phyloP scores from a whole-genome alignment of 2,888 invertebrate genomes.

The Pilophorus perplexus region DNA sequence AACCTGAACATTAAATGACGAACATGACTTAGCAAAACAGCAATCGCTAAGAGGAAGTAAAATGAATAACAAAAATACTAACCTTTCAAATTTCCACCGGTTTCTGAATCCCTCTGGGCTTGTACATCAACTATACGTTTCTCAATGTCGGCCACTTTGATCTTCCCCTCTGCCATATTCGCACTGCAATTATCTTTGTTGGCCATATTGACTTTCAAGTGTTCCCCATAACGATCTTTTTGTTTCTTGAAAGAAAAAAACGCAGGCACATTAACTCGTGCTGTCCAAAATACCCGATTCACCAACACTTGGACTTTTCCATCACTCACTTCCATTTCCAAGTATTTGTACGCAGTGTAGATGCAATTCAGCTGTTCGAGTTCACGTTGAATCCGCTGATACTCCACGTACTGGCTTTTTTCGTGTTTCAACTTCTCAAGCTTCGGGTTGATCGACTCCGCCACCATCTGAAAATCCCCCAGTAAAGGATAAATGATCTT shows the following conservation, averaged over 20 bases:
- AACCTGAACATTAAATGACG: no score
- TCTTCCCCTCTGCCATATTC: constrained; percentile 58
- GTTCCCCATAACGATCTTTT: constrained; percentile 14
- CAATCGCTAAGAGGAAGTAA: no score
- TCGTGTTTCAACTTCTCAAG: constrained; percentile 82
- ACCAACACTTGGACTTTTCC: no score
- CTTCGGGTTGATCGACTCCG: constrained; percentile 88
- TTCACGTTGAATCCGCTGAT: constrained; percentile 80
- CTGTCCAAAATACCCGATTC: no score
- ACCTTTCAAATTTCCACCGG: constrained; percentile 63
- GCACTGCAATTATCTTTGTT: constrained; percentile 59
- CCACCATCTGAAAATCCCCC: constrained; percentile 58
- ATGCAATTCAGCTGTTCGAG: constrained; percentile 76
- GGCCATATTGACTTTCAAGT: constrained; percentile 49
- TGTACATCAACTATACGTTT: constrained; percentile 62
- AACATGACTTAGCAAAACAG: no score
- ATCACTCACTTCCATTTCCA: constrained; percentile 55
- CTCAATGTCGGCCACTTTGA: constrained; percentile 59
- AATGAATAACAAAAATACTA: no score
- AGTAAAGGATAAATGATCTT: neutral
- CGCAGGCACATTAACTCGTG: no score
- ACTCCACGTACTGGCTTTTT: constrained; percentile 79
- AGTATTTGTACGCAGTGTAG: constrained; percentile 70
- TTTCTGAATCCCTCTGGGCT: constrained; percentile 66
- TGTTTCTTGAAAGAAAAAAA: constrained; percentile 10